Conservation (phyloP, 2,113 vertebrate genomes). For the Willisornis vidua region DNA sequence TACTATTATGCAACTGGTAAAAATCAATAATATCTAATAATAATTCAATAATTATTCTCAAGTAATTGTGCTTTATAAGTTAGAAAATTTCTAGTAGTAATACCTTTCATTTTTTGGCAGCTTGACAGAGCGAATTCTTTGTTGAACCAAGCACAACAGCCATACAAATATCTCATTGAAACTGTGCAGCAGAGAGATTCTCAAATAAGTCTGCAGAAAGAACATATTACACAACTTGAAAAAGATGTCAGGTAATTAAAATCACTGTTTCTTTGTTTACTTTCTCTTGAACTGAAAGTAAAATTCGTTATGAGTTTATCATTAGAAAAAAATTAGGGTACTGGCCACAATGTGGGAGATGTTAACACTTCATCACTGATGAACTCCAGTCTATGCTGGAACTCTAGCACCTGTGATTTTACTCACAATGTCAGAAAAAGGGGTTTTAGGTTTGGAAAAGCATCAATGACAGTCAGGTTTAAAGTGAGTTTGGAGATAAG, state of each 20-base stretch:
- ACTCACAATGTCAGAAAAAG: not conserved
- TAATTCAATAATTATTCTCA: not conserved
- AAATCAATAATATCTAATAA: not conserved
- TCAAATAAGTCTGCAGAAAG: conserved; percentile 83
- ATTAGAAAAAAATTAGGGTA: not conserved
- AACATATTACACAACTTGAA: conserved; percentile 81
- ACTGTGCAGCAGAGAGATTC: conserved; percentile 87
- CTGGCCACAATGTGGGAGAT: not conserved
- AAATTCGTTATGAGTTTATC: not conserved
- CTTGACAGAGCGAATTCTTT: conserved; percentile 86
- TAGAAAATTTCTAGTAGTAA: not conserved
- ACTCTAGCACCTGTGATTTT: not conserved
- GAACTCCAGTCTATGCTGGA: not conserved
- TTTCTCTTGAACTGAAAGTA: not conserved
- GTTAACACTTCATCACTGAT: not conserved
- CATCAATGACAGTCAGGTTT: not conserved
- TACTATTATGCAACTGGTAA: not conserved
- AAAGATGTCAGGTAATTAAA: conserved; percentile 85
- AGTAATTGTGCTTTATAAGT: not conserved
- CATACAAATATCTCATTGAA: conserved; percentile 92
- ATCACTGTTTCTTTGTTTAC: not conserved
- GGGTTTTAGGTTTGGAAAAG: not conserved
- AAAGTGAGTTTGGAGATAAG: not conserved
- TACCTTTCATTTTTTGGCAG: conserved; percentile 68
- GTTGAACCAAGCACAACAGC: conserved; percentile 90